Percentiles rank a stretch among this genome's conserved stretches.
These are phyloP conservation scores for Pomatostomus ruficeps DNA, from an alignment of 2,113 vertebrate genomes.

Conservation along the genomic window DNA sequence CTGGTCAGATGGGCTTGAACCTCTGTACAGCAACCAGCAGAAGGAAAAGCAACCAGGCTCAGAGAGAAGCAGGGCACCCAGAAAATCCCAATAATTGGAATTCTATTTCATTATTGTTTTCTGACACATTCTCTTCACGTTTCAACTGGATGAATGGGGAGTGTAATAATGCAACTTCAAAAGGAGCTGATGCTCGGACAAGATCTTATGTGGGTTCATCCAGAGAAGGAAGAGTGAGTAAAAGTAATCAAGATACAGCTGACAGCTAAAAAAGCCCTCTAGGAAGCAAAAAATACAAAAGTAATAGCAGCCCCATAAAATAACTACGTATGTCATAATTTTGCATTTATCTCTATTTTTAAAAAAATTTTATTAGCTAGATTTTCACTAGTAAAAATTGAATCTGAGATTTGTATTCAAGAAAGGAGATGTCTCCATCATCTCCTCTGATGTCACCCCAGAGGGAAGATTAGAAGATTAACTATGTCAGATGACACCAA, in stretches of 20 bases:
- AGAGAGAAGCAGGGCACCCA: fast-evolving
- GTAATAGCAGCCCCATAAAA: not conserved
- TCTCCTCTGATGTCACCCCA: slow-evolving; percentile 45
- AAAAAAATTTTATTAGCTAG: not conserved
- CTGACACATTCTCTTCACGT: not conserved
- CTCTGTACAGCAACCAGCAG: fast-evolving
- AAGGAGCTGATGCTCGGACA: not conserved
- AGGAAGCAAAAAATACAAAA: not conserved
- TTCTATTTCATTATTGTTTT: not conserved
- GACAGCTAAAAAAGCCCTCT: not conserved
- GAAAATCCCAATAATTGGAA: not conserved
- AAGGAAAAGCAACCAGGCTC: not conserved
- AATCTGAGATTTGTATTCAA: not conserved
- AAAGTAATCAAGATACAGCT: not conserved
- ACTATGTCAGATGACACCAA: not conserved
- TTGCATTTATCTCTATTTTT: not conserved
- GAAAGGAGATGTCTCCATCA: not conserved
- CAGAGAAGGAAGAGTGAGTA: not conserved
- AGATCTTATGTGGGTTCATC: not conserved
- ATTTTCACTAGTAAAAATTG: not conserved
- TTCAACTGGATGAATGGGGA: not conserved
- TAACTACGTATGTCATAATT: not conserved
- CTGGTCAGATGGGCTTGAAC: not conserved
- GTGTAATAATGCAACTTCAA: not conserved
- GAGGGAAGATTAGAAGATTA: slow-evolving; percentile 61